These are phyloP conservation scores for Mesocentrotus franciscanus DNA, from an alignment of 53 echinoderm and acorn worm species.

Conservation along the genomic window DNA sequence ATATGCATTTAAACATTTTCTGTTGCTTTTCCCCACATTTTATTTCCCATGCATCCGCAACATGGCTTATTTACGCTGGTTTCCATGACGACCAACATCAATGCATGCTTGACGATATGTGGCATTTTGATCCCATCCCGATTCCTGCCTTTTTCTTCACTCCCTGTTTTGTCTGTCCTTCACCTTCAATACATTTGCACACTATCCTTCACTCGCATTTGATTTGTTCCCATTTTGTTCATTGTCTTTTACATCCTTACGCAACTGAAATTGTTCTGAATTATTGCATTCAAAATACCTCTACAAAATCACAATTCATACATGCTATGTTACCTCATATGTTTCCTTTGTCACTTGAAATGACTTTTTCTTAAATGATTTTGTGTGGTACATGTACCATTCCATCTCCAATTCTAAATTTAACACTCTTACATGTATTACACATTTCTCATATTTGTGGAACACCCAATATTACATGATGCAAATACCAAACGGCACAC, in stretches of 20 bases:
- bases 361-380: not conserved
- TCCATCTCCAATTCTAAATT: not conserved
- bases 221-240: not conserved
- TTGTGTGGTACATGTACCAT: not conserved
- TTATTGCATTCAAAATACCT: not conserved
- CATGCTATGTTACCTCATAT: not conserved
- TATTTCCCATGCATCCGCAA: conserved; percentile 48
- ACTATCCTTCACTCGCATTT: not conserved
- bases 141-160: not conserved
- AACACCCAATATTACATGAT: not conserved
- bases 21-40: conserved; percentile 37
- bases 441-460: not conserved
- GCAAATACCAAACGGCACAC: not conserved
- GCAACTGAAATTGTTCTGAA: not conserved
- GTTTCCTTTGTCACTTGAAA: not conserved
- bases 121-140: not conserved
- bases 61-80: conserved; percentile 24
- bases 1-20: conserved; percentile 23
- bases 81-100: conserved; percentile 25
- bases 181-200: not conserved
- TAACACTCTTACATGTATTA: not conserved
- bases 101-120: conserved; percentile 19
- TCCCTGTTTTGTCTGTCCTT: not conserved
- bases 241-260: not conserved
- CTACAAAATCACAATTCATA: not conserved